A percentile compares a stretch with the other conserved stretches of the same genome.
Conservation (phyloP, 1,140 invertebrate genomes). For the Drosophila tsacasi region DNA sequence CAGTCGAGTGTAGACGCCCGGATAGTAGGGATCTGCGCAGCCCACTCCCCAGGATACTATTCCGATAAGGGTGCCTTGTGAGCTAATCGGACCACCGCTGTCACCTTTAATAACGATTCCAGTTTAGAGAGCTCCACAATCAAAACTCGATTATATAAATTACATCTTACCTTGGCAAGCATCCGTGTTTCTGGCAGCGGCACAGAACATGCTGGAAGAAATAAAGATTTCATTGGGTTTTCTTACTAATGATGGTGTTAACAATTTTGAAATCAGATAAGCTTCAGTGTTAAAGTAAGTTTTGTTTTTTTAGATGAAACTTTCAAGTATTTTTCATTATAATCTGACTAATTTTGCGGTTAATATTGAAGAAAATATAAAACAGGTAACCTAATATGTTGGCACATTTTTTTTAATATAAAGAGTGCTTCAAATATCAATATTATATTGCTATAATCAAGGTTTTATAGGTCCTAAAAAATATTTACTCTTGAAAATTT, state of each 20-base stretch:
- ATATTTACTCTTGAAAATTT: no score
- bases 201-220: conserved; percentile 86
- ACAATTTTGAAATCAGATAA: background rate
- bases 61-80: conserved; percentile 85
- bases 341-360: no score
- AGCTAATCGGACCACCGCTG: conserved; percentile 86
- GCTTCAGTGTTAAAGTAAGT: background rate
- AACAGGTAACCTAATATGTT: no score
- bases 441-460: no score
- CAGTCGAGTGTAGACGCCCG: conserved; percentile 89
- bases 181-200: conserved; percentile 82
- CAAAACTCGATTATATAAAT: background rate
- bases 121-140: background rate
- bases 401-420: no score
- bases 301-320: background rate
- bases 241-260: background rate
- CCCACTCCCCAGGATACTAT: conserved; percentile 89
- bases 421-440: no score
- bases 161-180: conserved; percentile 77
- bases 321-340: background rate
- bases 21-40: conserved; percentile 87
- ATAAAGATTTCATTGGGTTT: conserved; percentile 12
- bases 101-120: conserved; percentile 70
- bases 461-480: no score
- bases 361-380: no score